Conservation (phyloP, 2,797 vertebrate species). For the Heliangelus exortis region DNA sequence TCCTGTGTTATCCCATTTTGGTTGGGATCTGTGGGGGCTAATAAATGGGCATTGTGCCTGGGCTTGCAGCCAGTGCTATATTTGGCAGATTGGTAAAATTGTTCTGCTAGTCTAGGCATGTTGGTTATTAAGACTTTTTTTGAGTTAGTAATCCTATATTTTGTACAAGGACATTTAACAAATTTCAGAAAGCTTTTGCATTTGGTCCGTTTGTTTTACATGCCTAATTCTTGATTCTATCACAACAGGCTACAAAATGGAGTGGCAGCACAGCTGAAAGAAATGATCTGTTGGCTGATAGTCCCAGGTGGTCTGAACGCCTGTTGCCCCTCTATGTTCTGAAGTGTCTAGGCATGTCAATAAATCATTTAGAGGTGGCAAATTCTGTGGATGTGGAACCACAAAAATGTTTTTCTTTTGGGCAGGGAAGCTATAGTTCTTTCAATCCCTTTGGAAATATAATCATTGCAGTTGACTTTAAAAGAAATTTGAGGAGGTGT, state of each 20-base stretch:
- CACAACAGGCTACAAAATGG: background rate
- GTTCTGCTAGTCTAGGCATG: background rate
- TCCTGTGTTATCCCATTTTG: background rate
- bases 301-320: background rate
- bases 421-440: background rate
- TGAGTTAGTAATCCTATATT: background rate
- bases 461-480: background rate
- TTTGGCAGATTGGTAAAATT: background rate
- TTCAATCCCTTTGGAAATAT: background rate
- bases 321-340: background rate
- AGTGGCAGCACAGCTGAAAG: background rate
- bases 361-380: background rate
- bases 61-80: background rate
- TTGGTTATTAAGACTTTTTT: background rate
- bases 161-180: background rate
- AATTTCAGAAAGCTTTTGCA: background rate
- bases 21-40: background rate
- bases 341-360: background rate
- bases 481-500: background rate
- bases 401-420: fast-evolving
- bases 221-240: background rate
- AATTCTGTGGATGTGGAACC: background rate
- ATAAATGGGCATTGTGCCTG: fast-evolving
- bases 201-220: background rate
- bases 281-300: background rate